Evolutionary conservation across 2,113 vertebrate species (phyloP).

Genomic region (Caranx melampygus): DNA sequence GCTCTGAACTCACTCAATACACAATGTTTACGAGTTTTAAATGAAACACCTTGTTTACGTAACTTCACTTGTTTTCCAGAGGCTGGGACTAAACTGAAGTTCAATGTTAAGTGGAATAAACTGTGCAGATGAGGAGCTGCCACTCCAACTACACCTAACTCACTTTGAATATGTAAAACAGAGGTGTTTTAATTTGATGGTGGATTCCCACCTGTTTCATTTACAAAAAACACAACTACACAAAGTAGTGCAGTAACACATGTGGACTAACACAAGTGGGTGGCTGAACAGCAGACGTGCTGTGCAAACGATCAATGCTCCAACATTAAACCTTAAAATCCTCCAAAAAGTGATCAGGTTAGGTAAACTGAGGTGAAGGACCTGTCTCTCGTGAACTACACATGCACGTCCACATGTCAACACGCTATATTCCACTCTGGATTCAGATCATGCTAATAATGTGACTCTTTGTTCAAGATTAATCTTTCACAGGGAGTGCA

Average conservation of each 20-base stretch:
- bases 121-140: neutral
- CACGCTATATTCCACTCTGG: no score
- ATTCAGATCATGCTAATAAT: neutral
- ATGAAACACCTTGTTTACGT: neutral
- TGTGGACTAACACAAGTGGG: neutral
- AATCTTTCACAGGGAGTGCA: neutral
- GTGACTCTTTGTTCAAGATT: neutral
- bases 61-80: no score
- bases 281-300: neutral
- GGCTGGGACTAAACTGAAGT: no score
- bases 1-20: neutral
- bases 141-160: neutral
- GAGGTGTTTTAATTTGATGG: neutral
- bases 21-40: neutral
- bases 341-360: neutral
- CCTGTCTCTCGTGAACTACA: neutral
- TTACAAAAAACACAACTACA: neutral
- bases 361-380: neutral
- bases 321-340: no score
- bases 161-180: neutral
- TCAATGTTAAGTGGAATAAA: no score
- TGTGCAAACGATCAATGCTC: neutral
- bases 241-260: neutral
- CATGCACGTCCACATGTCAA: neutral
- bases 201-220: neutral